Base-by-base conservation (phyloP, 2,797 vertebrate species). In the Linurgus olivaceus region DNA sequence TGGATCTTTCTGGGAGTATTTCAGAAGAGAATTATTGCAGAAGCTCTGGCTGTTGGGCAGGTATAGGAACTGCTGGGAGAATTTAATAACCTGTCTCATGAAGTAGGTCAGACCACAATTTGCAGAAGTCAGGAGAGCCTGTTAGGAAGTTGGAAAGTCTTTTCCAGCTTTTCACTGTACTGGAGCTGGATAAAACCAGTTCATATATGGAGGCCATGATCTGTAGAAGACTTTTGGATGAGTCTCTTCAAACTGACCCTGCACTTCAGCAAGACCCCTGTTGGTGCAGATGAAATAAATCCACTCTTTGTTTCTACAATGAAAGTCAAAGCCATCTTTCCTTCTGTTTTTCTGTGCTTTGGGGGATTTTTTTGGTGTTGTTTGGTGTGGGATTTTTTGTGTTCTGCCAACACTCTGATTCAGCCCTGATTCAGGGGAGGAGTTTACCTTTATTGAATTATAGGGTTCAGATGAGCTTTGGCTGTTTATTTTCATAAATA, bases 361-460 rank as follows among this genome's bases (percentile, higher is more conserved):
- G 2, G 11, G 2, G 11, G 10, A 0, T 4, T 11, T 6, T 47
- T 50, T 57, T 31, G 9, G 18, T 20, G 29, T 1, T 47, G 16
- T 18, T 45, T 4, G 26, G 5, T 50, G 44, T 25, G 40, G 6
- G 15, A 12, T 15, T 63, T 72, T 24, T 66, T 21, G 9, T 7
- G 3, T 52, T 82, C 29, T 13, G n/a, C 13, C 29, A 65, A 47
- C 8, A 58, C 7, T 9, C 16, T 33, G 45, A 77, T 48, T 91
- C 48, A 91, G 7, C 16, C 29, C 28, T 51, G 17, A 44, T 44
- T 44, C 12, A 31, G 51, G 17, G 35, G 5, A n/a, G 35, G 31
- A 54, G 37, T 77, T 88, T 37, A 23, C 17, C 17, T 54, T 6
- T 23, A 48, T 7, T 76, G 74, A 62, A 73, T 84, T 82, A 48